phyloP scores from a whole-genome alignment of 2,113 vertebrate species.

The Rhegmatorhina hoffmannsi region DNA sequence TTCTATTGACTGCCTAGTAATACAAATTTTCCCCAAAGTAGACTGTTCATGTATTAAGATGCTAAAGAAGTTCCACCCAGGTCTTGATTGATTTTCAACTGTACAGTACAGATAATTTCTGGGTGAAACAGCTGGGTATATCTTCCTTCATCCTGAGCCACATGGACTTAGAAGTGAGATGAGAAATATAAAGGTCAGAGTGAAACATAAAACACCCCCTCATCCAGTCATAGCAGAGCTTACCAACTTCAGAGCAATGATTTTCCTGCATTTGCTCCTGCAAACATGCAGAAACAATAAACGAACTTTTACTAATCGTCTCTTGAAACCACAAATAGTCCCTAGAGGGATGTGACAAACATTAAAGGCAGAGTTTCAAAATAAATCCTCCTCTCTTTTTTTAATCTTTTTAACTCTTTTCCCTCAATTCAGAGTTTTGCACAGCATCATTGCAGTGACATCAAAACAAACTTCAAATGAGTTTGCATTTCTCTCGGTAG shows the following conservation, averaged over 20 bases:
- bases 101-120: background rate
- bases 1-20: background rate
- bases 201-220: background rate
- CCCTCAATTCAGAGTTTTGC: background rate
- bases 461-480: background rate
- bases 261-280: background rate
- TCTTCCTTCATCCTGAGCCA: background rate
- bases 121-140: background rate
- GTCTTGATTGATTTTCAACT: background rate
- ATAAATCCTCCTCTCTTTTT: background rate
- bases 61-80: background rate
- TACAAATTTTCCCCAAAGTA: background rate
- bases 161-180: background rate
- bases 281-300: background rate
- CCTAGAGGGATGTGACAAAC: background rate
- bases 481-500: background rate
- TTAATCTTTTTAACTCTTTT: background rate
- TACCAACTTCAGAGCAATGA: background rate
- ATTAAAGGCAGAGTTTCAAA: background rate
- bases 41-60: background rate
- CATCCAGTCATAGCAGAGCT: background rate
- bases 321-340: background rate
- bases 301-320: background rate
- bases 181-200: background rate
- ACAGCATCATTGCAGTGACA: background rate